phyloP scores from a whole-genome alignment of 2,113 vertebrate genomes.

The Leptobrachium ailaonicum region DNA sequence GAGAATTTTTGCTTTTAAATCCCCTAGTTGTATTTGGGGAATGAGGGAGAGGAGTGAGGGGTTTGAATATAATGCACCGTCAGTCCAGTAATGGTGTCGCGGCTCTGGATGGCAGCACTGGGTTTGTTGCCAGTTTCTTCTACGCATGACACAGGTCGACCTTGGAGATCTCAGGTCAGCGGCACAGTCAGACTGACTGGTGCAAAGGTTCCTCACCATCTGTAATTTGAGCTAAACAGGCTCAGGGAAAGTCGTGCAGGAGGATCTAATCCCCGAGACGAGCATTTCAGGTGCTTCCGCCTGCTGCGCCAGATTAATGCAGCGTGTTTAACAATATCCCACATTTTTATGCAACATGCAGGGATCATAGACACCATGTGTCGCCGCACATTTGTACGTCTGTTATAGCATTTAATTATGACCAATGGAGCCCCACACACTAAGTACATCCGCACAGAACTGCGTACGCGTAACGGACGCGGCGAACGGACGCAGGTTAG shows the following conservation, averaged over 20 bases:
- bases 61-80: not conserved
- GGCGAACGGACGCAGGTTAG: no score
- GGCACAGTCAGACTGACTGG: not conserved
- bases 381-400: no score
- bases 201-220: not conserved
- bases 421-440: no score
- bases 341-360: no score
- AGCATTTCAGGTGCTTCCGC: conserved; percentile 18
- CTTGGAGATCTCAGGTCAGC: conserved; percentile 10
- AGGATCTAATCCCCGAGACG: not conserved
- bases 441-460: no score
- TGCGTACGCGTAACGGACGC: no score
- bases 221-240: conserved; percentile 2
- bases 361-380: no score
- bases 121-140: not conserved
- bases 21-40: not conserved
- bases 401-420: no score
- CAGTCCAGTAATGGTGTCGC: conserved; percentile 12
- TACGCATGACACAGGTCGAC: conserved; percentile 17
- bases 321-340: no score
- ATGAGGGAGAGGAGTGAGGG: conserved; percentile 14
- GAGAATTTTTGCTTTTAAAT: not conserved
- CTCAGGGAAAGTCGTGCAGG: not conserved
- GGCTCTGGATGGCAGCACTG: not conserved
- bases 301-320: not conserved